Evolutionary conservation across 92 coral and sea anemone genomes (phyloP), one percentile per base, ranked within the genome.

Genomic region (Virgularia gustaviana): DNA sequence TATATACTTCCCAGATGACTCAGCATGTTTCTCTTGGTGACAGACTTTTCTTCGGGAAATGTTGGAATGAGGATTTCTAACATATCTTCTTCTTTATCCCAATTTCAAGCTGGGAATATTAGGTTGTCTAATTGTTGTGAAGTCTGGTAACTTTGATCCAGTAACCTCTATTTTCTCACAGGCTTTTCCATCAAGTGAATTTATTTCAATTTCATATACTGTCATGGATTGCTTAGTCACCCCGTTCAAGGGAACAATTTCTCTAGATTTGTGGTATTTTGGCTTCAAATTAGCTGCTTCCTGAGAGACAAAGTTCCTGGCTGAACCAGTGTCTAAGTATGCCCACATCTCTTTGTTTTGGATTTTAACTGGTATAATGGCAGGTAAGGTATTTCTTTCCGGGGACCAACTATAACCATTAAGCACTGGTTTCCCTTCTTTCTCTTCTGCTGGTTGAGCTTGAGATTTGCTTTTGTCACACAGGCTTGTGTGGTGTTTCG

Each of bases 401-500:
- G 47, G 47, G 47, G n/a, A 41, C n/a, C 47, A 9, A 41, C 47
- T 41, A n/a, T 41, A 41, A n/a, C 47, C 47, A 41, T 41, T 41
- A n/a, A 41, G 47, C 47, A 41, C 47, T n/a, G n/a, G 47, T 41
- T 41, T n/a, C 9, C 9, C 47, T 41, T 41, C 47, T 9, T 33
- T 15, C 1, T 43, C 20, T 4, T 43, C 51, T 2, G 8, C 65
- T 9, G 0, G 9, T 25, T 19, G n/a, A n/a, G n/a, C n/a, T n/a
- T n/a, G n/a, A n/a, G n/a, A n/a, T n/a, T n/a, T n/a, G n/a, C n/a
- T 24, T 32, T 25, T 75, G 15, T 62, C 81, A 59, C 90, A 74
- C 24, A 86, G 9, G 49, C 87, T 83, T 0, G 82, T 86, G 47
- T 85, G 83, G 35, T 86, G 90, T 63, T 28, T 82, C 33, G 58